Percentiles rank a stretch among this genome's conserved stretches.
Conservation (phyloP, 2,113 vertebrate species). For the Plectropomus leopardus region DNA sequence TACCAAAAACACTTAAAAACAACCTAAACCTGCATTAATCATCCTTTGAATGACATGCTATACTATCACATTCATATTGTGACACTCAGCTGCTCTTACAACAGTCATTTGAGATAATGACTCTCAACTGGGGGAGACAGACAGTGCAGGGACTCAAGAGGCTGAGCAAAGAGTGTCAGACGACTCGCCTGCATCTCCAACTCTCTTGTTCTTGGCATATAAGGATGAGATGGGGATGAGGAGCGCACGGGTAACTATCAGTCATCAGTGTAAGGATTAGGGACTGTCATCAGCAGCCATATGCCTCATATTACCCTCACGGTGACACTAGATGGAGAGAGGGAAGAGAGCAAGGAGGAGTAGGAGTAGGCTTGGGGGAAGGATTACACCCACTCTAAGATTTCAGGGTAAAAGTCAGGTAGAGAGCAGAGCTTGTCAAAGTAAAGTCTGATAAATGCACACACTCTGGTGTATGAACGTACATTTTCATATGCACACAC, state of each 20-base stretch:
- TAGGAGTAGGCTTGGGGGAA: slow-evolving; percentile 59
- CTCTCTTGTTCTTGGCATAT: slow-evolving; percentile 50
- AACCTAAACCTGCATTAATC: too few species aligned
- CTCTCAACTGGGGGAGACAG: slow-evolving; percentile 60
- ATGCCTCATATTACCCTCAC: slow-evolving; percentile 78
- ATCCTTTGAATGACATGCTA: too few species aligned
- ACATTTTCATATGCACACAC: slow-evolving; percentile 32
- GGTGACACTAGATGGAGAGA: slow-evolving; percentile 75
- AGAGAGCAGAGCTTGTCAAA: slow-evolving; percentile 73
- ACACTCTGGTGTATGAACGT: slow-evolving; percentile 14
- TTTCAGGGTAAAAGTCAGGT: slow-evolving; percentile 81
- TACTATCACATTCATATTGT: too few species aligned
- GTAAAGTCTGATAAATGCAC: slow-evolving; percentile 60
- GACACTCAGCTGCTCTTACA: slow-evolving; percentile 67
- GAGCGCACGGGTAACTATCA: slow-evolving; percentile 72
- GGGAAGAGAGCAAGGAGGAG: slow-evolving; percentile 35
- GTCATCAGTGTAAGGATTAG: slow-evolving; percentile 79
- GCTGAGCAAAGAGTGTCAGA: slow-evolving; percentile 44
- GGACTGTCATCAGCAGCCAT: slow-evolving; percentile 78
- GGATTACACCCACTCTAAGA: slow-evolving; percentile 75
- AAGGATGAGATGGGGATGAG: slow-evolving; percentile 69
- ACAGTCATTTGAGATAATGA: slow-evolving; percentile 76
- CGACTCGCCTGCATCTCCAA: slow-evolving; percentile 33
- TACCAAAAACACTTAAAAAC: too few species aligned
- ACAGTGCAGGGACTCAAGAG: slow-evolving; percentile 27